Conservation (phyloP, 2,888 invertebrate species). For the Drosophila setosimentum region DNA sequence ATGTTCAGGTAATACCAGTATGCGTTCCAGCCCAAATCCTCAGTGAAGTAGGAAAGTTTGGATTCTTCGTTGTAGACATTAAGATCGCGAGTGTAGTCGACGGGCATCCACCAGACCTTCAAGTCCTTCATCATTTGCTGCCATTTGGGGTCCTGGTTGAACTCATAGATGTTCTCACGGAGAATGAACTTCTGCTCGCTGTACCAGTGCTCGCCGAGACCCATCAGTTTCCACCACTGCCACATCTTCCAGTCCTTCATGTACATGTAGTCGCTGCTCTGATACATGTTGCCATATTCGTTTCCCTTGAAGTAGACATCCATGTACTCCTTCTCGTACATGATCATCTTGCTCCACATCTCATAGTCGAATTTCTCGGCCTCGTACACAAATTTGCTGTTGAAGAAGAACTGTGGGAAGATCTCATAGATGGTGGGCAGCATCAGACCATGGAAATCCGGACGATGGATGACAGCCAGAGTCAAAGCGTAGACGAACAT, state of each 20-base stretch:
- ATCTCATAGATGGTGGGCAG: constrained; percentile 91
- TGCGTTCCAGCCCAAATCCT: constrained; percentile 89
- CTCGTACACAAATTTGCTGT: constrained; percentile 88
- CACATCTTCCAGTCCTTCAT: constrained; percentile 81
- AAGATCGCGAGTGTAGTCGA: constrained; percentile 87
- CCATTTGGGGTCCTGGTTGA: constrained; percentile 72
- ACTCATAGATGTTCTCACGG: constrained; percentile 75
- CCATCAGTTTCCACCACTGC: constrained; percentile 83
- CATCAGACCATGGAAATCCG: constrained; percentile 88
- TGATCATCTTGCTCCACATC: constrained; percentile 85
- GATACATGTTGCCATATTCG: constrained; percentile 48
- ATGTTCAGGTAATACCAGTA: constrained; percentile 88
- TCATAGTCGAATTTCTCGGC: constrained; percentile 87
- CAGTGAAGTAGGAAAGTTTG: constrained; percentile 89
- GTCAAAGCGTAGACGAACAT: constrained; percentile 89
- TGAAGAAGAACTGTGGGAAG: constrained; percentile 90
- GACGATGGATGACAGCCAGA: constrained; percentile 88
- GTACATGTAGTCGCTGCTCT: constrained; percentile 67
- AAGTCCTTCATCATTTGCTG: constrained; percentile 67
- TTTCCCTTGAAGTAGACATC: constrained; percentile 72
- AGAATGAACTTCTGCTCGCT: constrained; percentile 69
- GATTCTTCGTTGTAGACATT: constrained; percentile 86
- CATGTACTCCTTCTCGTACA: constrained; percentile 79
- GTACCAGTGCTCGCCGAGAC: constrained; percentile 77
- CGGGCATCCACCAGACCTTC: constrained; percentile 83